These are phyloP conservation scores for Globicephala melas DNA, from an alignment of 2,113 vertebrate species.

Conservation along the genomic window DNA sequence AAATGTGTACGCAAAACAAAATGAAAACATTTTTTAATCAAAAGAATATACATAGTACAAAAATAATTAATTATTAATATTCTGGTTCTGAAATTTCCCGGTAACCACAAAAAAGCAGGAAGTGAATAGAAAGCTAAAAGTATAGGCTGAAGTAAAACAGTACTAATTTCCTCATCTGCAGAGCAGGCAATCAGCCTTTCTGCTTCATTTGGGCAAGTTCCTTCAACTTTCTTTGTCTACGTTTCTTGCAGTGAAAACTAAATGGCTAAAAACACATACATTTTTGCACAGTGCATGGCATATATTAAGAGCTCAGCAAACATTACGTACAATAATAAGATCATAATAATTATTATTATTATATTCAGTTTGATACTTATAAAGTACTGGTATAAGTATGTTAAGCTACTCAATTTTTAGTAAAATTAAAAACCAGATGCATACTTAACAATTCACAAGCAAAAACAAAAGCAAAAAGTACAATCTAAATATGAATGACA, in stretches of 20 bases:
- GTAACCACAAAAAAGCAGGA: not conserved
- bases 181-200: not conserved
- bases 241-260: not conserved
- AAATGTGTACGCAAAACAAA: constrained; percentile 33
- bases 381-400: not conserved
- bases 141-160: not conserved
- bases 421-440: not conserved
- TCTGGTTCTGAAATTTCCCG: constrained; percentile 15
- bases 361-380: constrained; percentile 7
- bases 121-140: constrained; percentile 30
- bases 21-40: constrained; percentile 34
- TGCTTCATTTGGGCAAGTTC: not conserved
- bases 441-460: not conserved
- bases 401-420: not conserved
- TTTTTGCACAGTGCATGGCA: not conserved
- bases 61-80: constrained; percentile 59
- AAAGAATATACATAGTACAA: constrained; percentile 42
- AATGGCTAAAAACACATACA: not conserved
- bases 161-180: not conserved
- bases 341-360: not conserved
- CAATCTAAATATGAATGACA: not conserved
- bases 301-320: not conserved
- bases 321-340: not conserved
- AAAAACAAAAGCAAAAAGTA: constrained; percentile 20
- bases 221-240: not conserved